Evolutionary conservation across 2,113 vertebrate species (phyloP).

Genomic region (Meleagris gallopavo): DNA sequence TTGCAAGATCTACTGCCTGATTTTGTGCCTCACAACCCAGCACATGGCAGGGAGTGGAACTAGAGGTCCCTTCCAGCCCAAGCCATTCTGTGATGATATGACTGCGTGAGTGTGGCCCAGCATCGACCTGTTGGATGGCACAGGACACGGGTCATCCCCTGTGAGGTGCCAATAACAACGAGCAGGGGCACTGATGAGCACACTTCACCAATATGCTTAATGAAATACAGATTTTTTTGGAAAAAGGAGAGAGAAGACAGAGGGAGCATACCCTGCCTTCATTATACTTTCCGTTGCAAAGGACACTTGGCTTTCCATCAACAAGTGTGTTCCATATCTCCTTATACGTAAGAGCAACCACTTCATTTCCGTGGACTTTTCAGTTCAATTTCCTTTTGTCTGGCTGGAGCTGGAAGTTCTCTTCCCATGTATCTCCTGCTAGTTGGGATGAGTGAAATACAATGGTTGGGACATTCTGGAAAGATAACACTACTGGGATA

Average conservation of each 20-base stretch:
- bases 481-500: background rate
- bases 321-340: background rate
- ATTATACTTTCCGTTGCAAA: background rate
- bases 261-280: background rate
- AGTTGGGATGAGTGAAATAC: background rate
- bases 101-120: background rate
- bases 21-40: too few relatives aligned
- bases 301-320: background rate
- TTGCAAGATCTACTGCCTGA: background rate
- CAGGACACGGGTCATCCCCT: background rate
- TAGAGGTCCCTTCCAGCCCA: too few relatives aligned
- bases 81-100: too few relatives aligned
- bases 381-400: background rate
- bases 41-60: too few relatives aligned
- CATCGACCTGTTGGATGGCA: background rate
- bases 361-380: background rate
- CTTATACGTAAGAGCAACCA: background rate
- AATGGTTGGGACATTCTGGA: background rate
- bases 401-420: background rate
- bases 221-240: background rate
- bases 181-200: background rate
- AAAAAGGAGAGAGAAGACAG: background rate
- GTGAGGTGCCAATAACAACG: background rate
- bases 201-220: background rate
- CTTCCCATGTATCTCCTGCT: background rate